Evolutionary conservation across 2,797 vertebrate species (phyloP).

Genomic region (Galagoides demidoff): DNA sequence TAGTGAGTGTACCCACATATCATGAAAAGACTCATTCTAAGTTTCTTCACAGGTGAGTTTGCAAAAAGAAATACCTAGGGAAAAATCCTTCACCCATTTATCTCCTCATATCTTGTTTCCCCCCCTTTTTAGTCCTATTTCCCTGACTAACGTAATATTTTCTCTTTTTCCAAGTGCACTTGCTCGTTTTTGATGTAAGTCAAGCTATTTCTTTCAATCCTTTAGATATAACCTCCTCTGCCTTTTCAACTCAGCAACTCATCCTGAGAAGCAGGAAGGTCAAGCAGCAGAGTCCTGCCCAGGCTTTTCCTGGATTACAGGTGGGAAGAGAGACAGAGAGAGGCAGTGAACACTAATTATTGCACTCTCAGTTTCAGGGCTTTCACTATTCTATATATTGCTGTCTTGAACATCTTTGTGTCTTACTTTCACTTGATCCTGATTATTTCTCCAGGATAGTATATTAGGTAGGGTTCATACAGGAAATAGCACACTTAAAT

Average conservation of each 20-base stretch:
- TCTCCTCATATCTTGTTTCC: background rate
- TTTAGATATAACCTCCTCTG: background rate
- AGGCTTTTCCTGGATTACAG: background rate
- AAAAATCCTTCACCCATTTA: background rate
- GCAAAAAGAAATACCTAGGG: background rate
- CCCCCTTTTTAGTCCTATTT: background rate
- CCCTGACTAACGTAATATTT: no score
- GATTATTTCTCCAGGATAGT: background rate
- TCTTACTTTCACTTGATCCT: background rate
- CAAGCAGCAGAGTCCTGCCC: background rate
- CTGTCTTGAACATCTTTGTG: background rate
- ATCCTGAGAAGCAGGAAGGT: background rate
- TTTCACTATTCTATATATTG: background rate
- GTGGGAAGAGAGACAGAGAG: background rate
- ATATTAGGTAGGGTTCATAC: background rate
- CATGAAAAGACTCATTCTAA: background rate
- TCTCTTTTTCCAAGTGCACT: background rate
- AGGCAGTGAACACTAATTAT: background rate
- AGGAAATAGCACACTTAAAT: background rate
- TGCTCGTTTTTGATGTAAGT: background rate
- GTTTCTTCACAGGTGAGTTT: background rate
- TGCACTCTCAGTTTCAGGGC: background rate
- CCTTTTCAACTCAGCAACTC: background rate
- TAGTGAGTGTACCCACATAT: background rate
- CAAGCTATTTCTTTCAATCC: background rate